A percentile compares a stretch with the other conserved stretches of the same genome.
Evolutionary conservation across 2,888 invertebrate species (phyloP).

Genomic region (Microchrysa polita): DNA sequence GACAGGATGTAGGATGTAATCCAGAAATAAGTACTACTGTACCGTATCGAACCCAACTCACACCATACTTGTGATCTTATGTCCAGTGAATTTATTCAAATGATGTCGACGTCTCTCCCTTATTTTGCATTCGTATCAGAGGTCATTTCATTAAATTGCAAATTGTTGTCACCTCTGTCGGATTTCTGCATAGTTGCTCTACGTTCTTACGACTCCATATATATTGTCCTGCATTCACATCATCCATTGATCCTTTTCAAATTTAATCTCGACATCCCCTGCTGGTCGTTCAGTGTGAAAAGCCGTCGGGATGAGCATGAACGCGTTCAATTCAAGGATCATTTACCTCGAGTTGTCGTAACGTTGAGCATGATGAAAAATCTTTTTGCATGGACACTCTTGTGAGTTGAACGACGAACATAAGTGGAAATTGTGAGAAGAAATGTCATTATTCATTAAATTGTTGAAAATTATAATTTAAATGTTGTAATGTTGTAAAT

Average conservation of each 20-base stretch:
- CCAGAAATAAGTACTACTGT: too few relatives aligned
- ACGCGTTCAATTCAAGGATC: conserved; percentile 26
- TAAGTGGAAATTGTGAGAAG: too few relatives aligned
- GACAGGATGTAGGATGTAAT: too few relatives aligned
- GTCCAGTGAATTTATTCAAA: conserved; percentile 51
- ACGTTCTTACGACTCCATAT: too few relatives aligned
- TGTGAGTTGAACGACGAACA: too few relatives aligned
- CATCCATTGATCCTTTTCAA: not conserved
- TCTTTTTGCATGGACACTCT: too few relatives aligned
- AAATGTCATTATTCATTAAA: too few relatives aligned
- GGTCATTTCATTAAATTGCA: conserved; percentile 53
- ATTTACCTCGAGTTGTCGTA: conserved; percentile 25
- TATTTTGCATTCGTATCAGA: conserved; percentile 52
- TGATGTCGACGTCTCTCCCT: conserved; percentile 41
- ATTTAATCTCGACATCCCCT: not conserved
- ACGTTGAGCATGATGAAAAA: too few relatives aligned
- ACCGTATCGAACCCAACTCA: not conserved
- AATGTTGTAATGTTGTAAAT: too few relatives aligned
- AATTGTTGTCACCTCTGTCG: conserved; percentile 47
- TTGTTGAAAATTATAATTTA: too few relatives aligned
- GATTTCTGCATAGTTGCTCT: not conserved
- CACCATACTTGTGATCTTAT: not conserved
- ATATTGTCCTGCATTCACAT: conserved; percentile 10
- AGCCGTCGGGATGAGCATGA: not conserved
- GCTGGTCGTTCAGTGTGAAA: not conserved